These are phyloP conservation scores for Tryphoninae sp. DNA, from an alignment of 2,888 invertebrate species.

Conservation along the genomic window DNA sequence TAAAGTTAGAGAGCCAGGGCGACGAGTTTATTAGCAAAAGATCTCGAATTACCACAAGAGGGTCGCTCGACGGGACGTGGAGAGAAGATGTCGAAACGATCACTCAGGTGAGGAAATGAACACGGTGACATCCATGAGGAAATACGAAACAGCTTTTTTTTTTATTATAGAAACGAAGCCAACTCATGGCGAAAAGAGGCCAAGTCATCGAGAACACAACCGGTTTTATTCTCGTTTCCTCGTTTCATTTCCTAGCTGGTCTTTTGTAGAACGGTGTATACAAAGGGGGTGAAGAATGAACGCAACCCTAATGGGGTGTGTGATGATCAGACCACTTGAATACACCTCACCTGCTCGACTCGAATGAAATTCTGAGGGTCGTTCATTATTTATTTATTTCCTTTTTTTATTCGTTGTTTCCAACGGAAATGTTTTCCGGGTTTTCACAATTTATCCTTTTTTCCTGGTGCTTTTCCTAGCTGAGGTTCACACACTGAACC, in stretches of 20 bases:
- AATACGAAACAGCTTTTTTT: conserved; percentile 41
- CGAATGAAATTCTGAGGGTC: conserved; percentile 14
- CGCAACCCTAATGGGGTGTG: conserved; percentile 45
- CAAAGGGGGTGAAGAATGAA: conserved; percentile 27
- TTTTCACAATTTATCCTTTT: not conserved
- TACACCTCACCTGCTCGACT: conserved; percentile 51
- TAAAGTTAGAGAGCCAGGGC: not conserved
- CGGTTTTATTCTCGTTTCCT: conserved; percentile 31
- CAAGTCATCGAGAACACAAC: conserved; percentile 39
- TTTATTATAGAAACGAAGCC: conserved; percentile 48
- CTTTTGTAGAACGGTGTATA: conserved; percentile 26
- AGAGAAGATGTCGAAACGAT: conserved; percentile 30
- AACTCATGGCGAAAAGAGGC: conserved; percentile 50
- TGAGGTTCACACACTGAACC: no score
- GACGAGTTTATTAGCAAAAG: conserved; percentile 48
- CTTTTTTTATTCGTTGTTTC: not conserved
- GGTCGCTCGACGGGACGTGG: conserved; percentile 8
- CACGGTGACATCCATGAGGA: conserved; percentile 39
- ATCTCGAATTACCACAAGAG: conserved; percentile 56
- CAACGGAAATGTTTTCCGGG: not conserved
- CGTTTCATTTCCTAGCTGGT: conserved; percentile 19
- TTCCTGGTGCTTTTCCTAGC: no score
- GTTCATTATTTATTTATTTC: not conserved
- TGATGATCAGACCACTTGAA: conserved; percentile 48
- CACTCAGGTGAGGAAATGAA: conserved; percentile 54